phyloP scores from a whole-genome alignment of 2,888 invertebrate species.

The Neria commutata region DNA sequence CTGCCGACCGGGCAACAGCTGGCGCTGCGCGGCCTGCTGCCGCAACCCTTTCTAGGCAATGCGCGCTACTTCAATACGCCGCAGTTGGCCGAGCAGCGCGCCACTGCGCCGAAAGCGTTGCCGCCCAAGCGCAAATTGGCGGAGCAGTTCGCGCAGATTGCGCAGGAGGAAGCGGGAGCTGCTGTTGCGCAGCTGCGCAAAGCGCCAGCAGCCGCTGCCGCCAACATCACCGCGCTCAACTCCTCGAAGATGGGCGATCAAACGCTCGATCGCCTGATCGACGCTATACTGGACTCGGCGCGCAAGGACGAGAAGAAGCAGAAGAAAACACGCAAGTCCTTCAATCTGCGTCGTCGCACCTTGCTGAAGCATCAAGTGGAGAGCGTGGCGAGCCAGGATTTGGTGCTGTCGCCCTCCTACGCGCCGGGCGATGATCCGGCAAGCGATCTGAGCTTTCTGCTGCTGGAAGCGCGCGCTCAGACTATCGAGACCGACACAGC shows the following conservation, averaged over 20 bases:
- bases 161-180: constrained; percentile 26
- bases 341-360: constrained; percentile 54
- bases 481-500: constrained; percentile 6
- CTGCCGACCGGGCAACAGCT: constrained; percentile 51
- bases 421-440: constrained; percentile 60
- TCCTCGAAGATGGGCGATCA: constrained; percentile 58
- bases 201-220: constrained; percentile 6
- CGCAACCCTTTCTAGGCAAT: constrained; percentile 56
- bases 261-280: constrained; percentile 58
- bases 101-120: constrained; percentile 12
- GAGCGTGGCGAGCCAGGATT: constrained; percentile 18
- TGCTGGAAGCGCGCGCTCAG: constrained; percentile 21
- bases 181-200: constrained; percentile 8
- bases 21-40: constrained; percentile 53
- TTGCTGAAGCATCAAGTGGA: constrained; percentile 46
- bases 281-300: constrained; percentile 60
- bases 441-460: constrained; percentile 55
- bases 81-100: constrained; percentile 3
- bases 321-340: constrained; percentile 50
- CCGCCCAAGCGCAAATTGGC: constrained; percentile 49
- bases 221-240: constrained; percentile 38
- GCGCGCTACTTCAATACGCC: constrained; percentile 52
- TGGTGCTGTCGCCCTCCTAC: constrained; percentile 56
- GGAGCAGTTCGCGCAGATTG: constrained; percentile 45
- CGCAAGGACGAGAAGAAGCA: constrained; percentile 50